Percentiles rank a stretch among this genome's conserved stretches.
phyloP scores from a whole-genome alignment of 53 echinoderm and acorn worm genomes.

The Astropecten irregularis region DNA sequence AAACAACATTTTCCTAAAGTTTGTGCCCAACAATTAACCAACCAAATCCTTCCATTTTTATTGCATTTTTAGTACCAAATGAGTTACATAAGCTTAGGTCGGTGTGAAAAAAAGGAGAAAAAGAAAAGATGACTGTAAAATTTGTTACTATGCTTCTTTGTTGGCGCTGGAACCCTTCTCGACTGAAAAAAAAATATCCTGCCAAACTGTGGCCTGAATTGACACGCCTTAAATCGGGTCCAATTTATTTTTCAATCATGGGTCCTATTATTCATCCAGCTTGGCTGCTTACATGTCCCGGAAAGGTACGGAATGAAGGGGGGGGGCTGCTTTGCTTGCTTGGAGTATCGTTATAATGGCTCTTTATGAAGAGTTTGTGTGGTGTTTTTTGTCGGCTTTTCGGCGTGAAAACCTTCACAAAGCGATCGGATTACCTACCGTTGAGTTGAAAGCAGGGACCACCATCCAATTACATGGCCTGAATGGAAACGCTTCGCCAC shows the following conservation, averaged over 20 bases:
- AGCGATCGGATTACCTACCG: conserved; percentile 44
- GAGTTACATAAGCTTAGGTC: too few species aligned
- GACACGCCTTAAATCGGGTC: not conserved
- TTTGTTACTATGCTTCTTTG: too few species aligned
- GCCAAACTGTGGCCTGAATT: not conserved
- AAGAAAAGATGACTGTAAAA: too few species aligned
- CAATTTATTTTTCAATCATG: conserved; percentile 49
- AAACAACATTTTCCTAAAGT: too few species aligned
- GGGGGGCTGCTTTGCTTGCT: conserved; percentile 6
- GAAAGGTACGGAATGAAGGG: conserved; percentile 11
- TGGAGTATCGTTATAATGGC: conserved; percentile 36
- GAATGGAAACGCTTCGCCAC: conserved; percentile 8
- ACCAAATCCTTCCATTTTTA: too few species aligned
- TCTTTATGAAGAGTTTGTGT: conserved; percentile 18
- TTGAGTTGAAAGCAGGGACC: conserved; percentile 12
- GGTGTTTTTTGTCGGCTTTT: conserved; percentile 54
- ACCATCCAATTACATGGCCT: conserved; percentile 40
- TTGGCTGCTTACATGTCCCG: conserved; percentile 4
- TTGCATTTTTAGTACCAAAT: too few species aligned
- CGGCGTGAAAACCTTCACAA: conserved; percentile 58
- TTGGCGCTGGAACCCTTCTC: too few species aligned
- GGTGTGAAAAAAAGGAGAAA: too few species aligned
- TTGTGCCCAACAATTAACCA: too few species aligned
- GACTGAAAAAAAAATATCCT: too few species aligned
- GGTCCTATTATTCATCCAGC: not conserved